Base-by-base conservation (phyloP, 2,797 vertebrate genomes). In the Gambusia yucatana region DNA sequence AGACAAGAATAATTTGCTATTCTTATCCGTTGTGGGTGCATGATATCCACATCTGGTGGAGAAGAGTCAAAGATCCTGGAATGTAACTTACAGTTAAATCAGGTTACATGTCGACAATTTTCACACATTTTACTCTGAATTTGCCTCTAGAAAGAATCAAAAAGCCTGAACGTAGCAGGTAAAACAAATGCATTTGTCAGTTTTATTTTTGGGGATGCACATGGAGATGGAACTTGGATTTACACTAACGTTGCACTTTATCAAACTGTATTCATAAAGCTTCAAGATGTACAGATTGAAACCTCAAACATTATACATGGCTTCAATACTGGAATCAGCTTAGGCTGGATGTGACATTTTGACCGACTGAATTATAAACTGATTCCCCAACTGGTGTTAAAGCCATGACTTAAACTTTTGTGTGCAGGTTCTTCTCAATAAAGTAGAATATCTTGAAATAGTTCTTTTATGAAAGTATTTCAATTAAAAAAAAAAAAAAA, bases 191-290 rank as follows among this genome's bases (percentile, higher is more conserved):
- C 33, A 9, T 72, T 74, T 50, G n/a, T 75, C 28, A 20, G 52
- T 39, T 61, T 22, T 9, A 0, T 4, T 30, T 70, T 61, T 73
- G 8, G 47, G 65, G 61, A n/a, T 48, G 78, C 30, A 33, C 72
- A 20, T 65, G 63, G 67, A 63, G n/a, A 14, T 73, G 47, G 16
- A 46, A 47, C 25, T 36, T 3, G 14, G 70, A 47, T 70, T 77
- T 72, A 52, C 30, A 72, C 55, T 36, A 75, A 72, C 77, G 77
- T 88, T 91, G 92, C 90, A 93, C 88, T 94, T 93, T 91, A 93
- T 91, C 75, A 63, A 72, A 82, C 82, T 87, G 87, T 92, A 89
- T 89, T 88, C 50, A 9, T 86, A 79, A 65, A 80, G 73, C 59
- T 63, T 81, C 70, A 30, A 82, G 25, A 79, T 78, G n/a, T 72